A percentile compares a stretch with the other conserved stretches of the same genome.
Conservation (phyloP, 2,888 invertebrate genomes). For the Ornithoptera priamus region DNA sequence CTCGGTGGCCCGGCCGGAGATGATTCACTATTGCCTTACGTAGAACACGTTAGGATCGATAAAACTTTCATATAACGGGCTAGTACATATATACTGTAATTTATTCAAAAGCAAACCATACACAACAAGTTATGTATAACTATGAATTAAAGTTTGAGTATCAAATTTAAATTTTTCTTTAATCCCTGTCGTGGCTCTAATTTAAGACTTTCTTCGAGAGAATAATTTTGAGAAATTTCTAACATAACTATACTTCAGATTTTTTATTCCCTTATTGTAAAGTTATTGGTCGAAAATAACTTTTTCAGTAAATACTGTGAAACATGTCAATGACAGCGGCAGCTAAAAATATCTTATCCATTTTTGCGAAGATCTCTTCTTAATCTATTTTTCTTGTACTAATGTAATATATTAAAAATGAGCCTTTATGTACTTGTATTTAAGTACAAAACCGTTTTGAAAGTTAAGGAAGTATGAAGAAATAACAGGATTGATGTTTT, state of each 20-base stretch:
- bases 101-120: constrained; percentile 2
- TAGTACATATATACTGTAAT: background rate
- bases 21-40: constrained; percentile 50
- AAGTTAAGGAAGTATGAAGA: background rate
- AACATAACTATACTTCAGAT: no score
- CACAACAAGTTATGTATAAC: background rate
- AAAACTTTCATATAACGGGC: constrained; percentile 34
- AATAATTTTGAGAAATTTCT: no score
- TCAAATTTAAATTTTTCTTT: background rate
- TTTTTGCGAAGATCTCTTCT: no score
- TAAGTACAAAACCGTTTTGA: background rate
- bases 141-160: background rate
- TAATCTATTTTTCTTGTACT: no score
- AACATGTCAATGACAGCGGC: no score
- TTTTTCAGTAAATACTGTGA: no score
- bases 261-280: no score
- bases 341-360: no score
- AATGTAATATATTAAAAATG: background rate
- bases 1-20: constrained; percentile 60
- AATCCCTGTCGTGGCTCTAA: background rate
- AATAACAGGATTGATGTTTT: constrained; percentile 8
- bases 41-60: constrained; percentile 46
- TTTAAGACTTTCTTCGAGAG: no score
- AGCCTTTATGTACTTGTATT: background rate
- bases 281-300: no score